A percentile compares a stretch with the other conserved stretches of the same genome.
These are phyloP conservation scores for Phortica okadai DNA, from an alignment of 2,888 invertebrate genomes.

Conservation along the genomic window DNA sequence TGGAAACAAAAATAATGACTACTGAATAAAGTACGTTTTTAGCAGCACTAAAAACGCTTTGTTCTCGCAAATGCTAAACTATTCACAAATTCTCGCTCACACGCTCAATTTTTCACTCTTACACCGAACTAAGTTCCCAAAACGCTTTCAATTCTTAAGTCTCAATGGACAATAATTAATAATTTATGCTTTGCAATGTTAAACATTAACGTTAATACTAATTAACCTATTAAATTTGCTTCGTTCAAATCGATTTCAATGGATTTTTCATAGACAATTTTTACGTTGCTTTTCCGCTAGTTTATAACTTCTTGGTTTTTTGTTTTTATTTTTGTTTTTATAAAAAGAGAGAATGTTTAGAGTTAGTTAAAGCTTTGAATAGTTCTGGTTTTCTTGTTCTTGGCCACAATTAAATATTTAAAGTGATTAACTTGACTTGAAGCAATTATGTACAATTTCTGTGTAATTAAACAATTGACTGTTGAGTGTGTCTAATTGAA, in stretches of 20 bases:
- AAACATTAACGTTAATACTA: conserved; percentile 7
- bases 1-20: conserved; percentile 7
- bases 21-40: conserved; percentile 26
- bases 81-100: background rate
- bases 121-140: conserved; percentile 19
- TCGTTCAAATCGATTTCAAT: conserved; percentile 35
- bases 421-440: background rate
- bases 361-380: conserved; percentile 31
- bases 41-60: conserved; percentile 22
- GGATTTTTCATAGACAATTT: conserved; percentile 23
- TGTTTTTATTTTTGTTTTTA: conserved; percentile 11
- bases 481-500: background rate
- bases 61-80: conserved; percentile 9
- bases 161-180: conserved; percentile 4
- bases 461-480: conserved; percentile 19
- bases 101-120: background rate
- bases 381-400: conserved; percentile 9
- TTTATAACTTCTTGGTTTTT: conserved; percentile 7
- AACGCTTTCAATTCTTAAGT: conserved; percentile 13
- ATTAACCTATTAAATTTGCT: conserved; percentile 27
- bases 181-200: conserved; percentile 28
- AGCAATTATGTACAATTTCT: conserved; percentile 13
- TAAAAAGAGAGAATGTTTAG: conserved; percentile 19
- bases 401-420: conserved; percentile 8
- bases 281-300: conserved; percentile 2